Base-by-base conservation (phyloP, 2,797 vertebrate genomes). In the Bradypus variegatus region DNA sequence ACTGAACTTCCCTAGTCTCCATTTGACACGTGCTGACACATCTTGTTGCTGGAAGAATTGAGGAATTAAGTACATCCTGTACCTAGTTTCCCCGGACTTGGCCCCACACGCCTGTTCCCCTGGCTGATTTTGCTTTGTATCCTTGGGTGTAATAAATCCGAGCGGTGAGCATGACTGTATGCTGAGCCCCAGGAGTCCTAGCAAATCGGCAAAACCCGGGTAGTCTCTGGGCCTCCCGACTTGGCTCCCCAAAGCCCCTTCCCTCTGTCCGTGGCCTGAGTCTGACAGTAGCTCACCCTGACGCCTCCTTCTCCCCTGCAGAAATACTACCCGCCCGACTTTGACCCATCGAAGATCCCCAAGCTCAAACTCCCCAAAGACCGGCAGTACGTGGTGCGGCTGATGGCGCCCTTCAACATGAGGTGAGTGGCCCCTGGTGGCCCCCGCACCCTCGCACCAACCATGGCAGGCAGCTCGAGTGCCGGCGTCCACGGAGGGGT, bases 381-480 rank as follows among this genome's bases (percentile, higher is more conserved):
- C 81, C 97, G 98, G 19, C 98, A 99, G 95, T 99, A 99, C 96
- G 98, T 99, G 83, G 98, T 99, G 70, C 96, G 98, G 82, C 95
- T 99, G 97, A 99, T 99, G 98, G 99, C 99, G 1, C 99, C 98
- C 0, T 99, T 99, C 96, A 99, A 99, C 93, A 99, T 99, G 99
- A 98, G 99, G 99, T 99, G 96, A 95, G 97, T 86, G 36, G 2
- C 19, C n/a, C 8, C 0, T 0, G 0, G 0, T 0, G 0, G 27
- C 9, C 19, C 36, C 48, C 10, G 3, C 13, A 1, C 18, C 33
- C 31, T 29, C 18, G 6, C 16, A 2, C 36, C 45, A 6, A 8
- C 9, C 1, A 0, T 19, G 33, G 33, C 45, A 12, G 70, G 41
- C 23, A 36, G 53, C 31, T 12, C 3, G 5, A 31, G 18, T 13